Conservation (phyloP, 2,113 vertebrate species). For the rabbit (Oryctolagus cuniculus) region DNA sequence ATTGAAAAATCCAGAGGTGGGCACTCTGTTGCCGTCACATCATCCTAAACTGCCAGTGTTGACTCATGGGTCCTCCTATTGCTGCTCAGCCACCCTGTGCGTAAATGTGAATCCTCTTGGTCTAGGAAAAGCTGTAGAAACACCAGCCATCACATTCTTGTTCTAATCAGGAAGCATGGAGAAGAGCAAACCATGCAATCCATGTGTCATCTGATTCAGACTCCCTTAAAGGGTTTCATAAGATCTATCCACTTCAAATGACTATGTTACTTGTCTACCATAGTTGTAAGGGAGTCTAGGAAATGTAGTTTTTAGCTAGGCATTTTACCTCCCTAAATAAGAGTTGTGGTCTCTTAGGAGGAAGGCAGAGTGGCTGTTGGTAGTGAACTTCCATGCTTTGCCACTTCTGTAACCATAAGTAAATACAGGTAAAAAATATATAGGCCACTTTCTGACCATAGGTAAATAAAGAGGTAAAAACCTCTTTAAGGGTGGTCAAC, state of each 20-base stretch:
- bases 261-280: not conserved
- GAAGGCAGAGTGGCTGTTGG: not conserved
- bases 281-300: not conserved
- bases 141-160: not conserved
- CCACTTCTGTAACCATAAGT: not conserved
- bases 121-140: not conserved
- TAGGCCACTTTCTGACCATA: not conserved
- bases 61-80: not conserved
- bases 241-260: not conserved
- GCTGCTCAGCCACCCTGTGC: not conserved
- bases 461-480: not conserved
- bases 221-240: not conserved
- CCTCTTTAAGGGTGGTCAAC: not conserved
- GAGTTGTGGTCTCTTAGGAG: not conserved
- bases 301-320: not conserved
- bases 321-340: constrained; percentile 24
- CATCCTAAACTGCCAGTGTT: not conserved
- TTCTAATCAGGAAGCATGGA: not conserved
- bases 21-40: not conserved
- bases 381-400: not conserved
- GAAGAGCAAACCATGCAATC: not conserved
- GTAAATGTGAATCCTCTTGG: not conserved
- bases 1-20: not conserved
- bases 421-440: no score
- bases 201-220: not conserved